Conservation (phyloP, 2,888 invertebrate genomes). For the Kryphioiulus occultus region DNA sequence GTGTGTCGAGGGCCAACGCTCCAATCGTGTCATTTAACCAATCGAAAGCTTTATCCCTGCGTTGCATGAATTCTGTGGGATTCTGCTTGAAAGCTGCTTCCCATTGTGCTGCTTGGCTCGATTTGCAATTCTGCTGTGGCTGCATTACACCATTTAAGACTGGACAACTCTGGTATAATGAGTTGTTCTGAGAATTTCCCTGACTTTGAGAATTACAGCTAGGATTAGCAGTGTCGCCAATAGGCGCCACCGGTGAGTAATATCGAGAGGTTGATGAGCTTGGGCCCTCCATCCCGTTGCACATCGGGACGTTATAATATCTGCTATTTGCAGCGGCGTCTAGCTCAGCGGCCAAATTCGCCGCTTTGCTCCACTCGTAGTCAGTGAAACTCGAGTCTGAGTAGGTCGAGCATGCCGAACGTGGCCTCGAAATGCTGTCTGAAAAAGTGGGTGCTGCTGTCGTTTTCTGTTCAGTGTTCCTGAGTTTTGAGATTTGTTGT, state of each 20-base stretch:
- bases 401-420: conserved; percentile 53
- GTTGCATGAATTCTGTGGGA: conserved; percentile 55
- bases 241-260: conserved; percentile 41
- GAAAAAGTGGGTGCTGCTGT: background rate
- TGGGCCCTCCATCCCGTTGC: background rate
- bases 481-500: background rate
- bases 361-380: conserved; percentile 33
- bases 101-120: background rate
- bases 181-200: background rate
- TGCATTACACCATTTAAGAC: background rate
- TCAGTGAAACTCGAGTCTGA: conserved; percentile 54
- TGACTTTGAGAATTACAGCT: background rate
- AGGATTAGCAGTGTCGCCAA: background rate
- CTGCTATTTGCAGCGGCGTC: conserved; percentile 43
- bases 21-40: conserved; percentile 63
- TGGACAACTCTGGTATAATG: conserved; percentile 29
- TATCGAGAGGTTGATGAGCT: conserved; percentile 33
- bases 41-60: conserved; percentile 63
- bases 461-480: background rate
- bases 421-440: background rate
- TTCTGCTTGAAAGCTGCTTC: conserved; percentile 52
- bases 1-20: conserved; percentile 55
- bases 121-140: conserved; percentile 38
- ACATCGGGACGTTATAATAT: conserved; percentile 45
- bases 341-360: conserved; percentile 45